Conservation (phyloP, 2,797 vertebrate species). For the Periparus ater region DNA sequence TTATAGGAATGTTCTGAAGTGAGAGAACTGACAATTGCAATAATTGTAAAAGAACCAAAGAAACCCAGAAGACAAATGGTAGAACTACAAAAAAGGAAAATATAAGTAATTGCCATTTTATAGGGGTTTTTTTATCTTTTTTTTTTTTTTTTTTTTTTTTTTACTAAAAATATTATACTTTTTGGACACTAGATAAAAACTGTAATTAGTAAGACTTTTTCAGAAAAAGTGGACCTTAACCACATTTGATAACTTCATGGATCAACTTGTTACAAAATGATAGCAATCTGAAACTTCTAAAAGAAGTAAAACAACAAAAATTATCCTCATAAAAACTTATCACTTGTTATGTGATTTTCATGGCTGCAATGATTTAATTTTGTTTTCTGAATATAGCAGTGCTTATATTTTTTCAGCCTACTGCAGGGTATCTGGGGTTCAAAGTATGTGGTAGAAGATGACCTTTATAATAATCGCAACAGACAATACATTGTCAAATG, state of each 20-base stretch:
- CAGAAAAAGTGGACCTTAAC: not conserved
- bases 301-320: not conserved
- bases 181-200: not conserved
- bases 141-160: not conserved
- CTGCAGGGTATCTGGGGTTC: not conserved
- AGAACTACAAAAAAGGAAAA: not conserved
- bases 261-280: not conserved
- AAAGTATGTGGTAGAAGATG: not conserved
- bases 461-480: not conserved
- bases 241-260: not conserved
- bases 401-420: not conserved
- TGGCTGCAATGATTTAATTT: not conserved
- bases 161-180: not conserved
- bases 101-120: not conserved
- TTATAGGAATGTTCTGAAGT: not conserved
- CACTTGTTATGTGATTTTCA: not conserved
- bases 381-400: not conserved
- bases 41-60: not conserved
- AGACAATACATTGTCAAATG: not conserved
- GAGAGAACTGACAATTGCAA: not conserved
- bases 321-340: not conserved
- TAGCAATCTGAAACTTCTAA: not conserved
- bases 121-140: not conserved
- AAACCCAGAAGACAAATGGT: not conserved
- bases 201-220: not conserved